A percentile compares a stretch with the other conserved stretches of the same genome.
Evolutionary conservation across 2,888 invertebrate genomes (phyloP).

Genomic region (Poecilus cupreus): DNA sequence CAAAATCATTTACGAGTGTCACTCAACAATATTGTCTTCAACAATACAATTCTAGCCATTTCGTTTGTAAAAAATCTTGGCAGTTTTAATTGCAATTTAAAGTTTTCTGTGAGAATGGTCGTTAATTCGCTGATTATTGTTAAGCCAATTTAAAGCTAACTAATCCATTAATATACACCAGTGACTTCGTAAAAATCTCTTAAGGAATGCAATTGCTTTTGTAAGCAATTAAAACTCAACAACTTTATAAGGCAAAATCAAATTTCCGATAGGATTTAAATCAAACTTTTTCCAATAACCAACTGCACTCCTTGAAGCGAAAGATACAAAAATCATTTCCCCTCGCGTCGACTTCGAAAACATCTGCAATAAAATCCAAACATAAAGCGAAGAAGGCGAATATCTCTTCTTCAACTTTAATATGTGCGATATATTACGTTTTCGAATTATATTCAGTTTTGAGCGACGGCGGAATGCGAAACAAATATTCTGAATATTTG

Average conservation of each 20-base stretch:
- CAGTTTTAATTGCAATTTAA: background rate
- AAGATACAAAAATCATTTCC: conserved; percentile 24
- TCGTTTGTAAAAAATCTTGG: too few relatives aligned
- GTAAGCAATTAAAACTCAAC: conserved; percentile 17
- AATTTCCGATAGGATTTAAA: conserved; percentile 21
- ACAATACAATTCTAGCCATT: too few relatives aligned
- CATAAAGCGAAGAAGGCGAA: background rate
- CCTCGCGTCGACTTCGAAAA: background rate
- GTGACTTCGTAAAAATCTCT: background rate
- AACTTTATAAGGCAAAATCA: background rate
- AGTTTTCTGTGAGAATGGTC: background rate
- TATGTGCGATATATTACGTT: conserved; percentile 27
- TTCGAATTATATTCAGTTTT: conserved; percentile 31
- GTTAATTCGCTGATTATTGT: background rate
- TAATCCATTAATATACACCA: background rate
- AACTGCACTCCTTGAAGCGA: background rate
- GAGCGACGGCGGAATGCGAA: conserved; percentile 32
- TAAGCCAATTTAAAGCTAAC: conserved; percentile 1
- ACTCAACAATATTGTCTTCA: too few relatives aligned
- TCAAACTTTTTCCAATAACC: conserved; percentile 27
- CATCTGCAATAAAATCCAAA: conserved; percentile 33
- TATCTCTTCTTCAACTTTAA: conserved; percentile 16
- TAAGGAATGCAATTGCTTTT: background rate
- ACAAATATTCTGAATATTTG: conserved; percentile 39
- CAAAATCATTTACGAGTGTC: too few relatives aligned